A percentile compares a stretch with the other conserved stretches of the same genome.
phyloP scores from a whole-genome alignment of 2,888 invertebrate species.

The Trissolcus japonicus region DNA sequence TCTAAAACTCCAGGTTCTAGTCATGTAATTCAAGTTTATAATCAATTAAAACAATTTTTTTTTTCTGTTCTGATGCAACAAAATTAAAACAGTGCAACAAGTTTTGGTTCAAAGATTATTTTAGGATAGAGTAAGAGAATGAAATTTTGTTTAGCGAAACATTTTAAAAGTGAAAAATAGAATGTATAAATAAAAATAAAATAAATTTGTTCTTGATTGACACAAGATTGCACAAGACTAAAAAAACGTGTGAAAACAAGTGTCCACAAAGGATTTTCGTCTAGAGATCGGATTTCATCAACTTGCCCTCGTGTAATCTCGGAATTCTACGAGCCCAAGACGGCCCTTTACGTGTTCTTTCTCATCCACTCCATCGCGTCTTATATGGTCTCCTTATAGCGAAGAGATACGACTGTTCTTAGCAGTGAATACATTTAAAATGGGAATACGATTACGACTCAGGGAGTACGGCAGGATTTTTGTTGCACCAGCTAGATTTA shows the following conservation, averaged over 20 bases:
- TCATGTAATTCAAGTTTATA: neutral
- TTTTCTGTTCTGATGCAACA: neutral
- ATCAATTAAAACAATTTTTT: neutral
- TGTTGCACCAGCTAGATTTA: constrained; percentile 66
- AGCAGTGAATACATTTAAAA: constrained; percentile 71
- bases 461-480: constrained; percentile 54
- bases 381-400: constrained; percentile 41
- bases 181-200: neutral
- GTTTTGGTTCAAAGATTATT: too few species aligned
- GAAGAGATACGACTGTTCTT: constrained; percentile 56
- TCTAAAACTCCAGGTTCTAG: too few species aligned
- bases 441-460: constrained; percentile 69
- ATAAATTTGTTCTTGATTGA: neutral
- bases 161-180: neutral
- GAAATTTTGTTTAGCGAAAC: too few species aligned
- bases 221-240: too few species aligned
- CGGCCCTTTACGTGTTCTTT: constrained; percentile 63
- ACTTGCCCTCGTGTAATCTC: constrained; percentile 55
- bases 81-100: too few species aligned
- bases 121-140: too few species aligned
- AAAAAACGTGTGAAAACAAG: constrained; percentile 34
- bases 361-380: constrained; percentile 49
- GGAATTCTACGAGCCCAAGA: constrained; percentile 47
- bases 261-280: constrained; percentile 58
- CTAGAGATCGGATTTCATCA: constrained; percentile 71